These are phyloP conservation scores for Drosophila trichaetosa DNA, from an alignment of 2,888 invertebrate species.

Conservation along the genomic window DNA sequence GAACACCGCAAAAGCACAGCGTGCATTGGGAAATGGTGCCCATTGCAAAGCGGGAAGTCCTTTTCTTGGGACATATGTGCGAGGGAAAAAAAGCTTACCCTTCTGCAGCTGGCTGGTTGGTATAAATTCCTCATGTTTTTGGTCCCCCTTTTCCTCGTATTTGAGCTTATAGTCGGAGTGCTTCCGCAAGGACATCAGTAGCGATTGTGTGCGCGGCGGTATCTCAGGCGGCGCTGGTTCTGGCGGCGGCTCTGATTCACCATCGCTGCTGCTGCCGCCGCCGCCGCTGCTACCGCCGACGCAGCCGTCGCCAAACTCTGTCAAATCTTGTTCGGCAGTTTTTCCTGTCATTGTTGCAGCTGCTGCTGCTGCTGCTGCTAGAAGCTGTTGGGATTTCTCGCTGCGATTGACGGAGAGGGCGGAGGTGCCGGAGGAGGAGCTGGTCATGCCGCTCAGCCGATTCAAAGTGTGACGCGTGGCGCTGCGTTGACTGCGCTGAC, in stretches of 20 bases:
- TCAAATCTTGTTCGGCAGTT: conserved; percentile 60
- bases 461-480: conserved; percentile 68
- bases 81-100: conserved; percentile 51
- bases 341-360: conserved; percentile 36
- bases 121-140: conserved; percentile 85
- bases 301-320: conserved; percentile 60
- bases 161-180: conserved; percentile 85
- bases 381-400: conserved; percentile 31
- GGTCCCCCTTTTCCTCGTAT: conserved; percentile 84
- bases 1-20: conserved; percentile 6
- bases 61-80: conserved; percentile 1
- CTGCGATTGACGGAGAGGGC: conserved; percentile 69
- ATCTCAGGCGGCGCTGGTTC: conserved; percentile 95
- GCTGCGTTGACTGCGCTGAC: conserved; percentile 83
- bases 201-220: conserved; percentile 93
- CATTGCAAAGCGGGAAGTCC: neutral
- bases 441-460: conserved; percentile 86
- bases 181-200: conserved; percentile 86
- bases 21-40: neutral
- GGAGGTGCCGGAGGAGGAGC: conserved; percentile 86
- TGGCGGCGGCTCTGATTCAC: conserved; percentile 89
- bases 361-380: conserved; percentile 51
- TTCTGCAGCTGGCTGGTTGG: conserved; percentile 83
- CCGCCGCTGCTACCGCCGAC: conserved; percentile 63
- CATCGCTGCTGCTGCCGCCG: conserved; percentile 63